Conservation (phyloP, 2,113 vertebrate species). For the Oryzias javanicus region DNA sequence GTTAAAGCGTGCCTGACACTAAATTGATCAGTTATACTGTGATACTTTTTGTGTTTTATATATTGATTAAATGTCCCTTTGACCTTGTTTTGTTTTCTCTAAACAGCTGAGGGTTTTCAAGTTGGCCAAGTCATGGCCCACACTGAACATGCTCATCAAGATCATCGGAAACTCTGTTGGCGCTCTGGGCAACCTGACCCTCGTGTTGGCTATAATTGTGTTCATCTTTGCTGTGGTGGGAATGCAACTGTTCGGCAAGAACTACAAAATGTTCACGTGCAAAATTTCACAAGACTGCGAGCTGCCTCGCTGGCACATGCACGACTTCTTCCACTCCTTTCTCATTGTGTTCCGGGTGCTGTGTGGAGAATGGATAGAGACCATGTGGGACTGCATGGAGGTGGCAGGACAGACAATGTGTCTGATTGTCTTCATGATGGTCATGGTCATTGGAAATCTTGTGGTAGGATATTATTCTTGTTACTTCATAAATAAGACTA, state of each 20-base stretch:
- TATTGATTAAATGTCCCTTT: background rate
- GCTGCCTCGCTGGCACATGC: slow-evolving; percentile 98
- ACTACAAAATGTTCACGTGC: slow-evolving; percentile 89
- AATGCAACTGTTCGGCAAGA: slow-evolving; percentile 98
- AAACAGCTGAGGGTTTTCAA: slow-evolving; percentile 95
- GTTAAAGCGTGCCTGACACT: no score
- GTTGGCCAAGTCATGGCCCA: slow-evolving; percentile 97
- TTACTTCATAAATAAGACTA: no score
- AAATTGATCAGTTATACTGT: no score
- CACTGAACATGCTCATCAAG: slow-evolving; percentile 97
- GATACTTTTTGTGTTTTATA: background rate
- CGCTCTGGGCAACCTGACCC: slow-evolving; percentile 91
- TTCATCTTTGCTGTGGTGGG: slow-evolving; percentile 99
- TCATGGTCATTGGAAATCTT: slow-evolving; percentile 98
- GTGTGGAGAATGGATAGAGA: slow-evolving; percentile 98
- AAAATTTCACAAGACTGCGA: slow-evolving; percentile 83
- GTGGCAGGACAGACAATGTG: slow-evolving; percentile 92
- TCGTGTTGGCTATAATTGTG: slow-evolving; percentile 96
- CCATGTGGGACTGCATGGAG: slow-evolving; percentile 99
- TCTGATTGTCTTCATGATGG: slow-evolving; percentile 98
- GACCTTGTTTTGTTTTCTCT: background rate
- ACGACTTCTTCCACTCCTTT: slow-evolving; percentile 98
- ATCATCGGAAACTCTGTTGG: slow-evolving; percentile 98
- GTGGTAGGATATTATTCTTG: slow-evolving; percentile 81
- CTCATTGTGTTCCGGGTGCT: slow-evolving; percentile 96